Percentiles rank a stretch among this genome's conserved stretches.
phyloP scores from a whole-genome alignment of 1,140 invertebrate genomes.

The Triops longicaudatus region DNA sequence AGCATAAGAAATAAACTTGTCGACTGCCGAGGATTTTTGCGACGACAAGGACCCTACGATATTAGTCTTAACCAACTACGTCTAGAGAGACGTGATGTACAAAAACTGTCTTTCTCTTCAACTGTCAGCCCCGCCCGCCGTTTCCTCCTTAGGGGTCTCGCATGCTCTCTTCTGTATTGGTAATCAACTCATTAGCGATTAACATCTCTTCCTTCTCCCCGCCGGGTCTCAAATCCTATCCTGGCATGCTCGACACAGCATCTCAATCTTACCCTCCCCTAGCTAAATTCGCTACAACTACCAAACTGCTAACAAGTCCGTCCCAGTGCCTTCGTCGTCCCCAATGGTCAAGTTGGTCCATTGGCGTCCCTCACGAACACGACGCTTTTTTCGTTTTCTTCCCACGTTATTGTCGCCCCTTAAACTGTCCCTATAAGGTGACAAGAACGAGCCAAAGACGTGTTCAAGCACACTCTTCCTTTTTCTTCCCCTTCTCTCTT shows the following conservation, averaged over 20 bases:
- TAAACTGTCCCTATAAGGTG: conserved; percentile 11
- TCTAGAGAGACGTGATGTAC: neutral
- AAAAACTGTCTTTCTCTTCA: too few relatives aligned
- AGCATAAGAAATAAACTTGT: conserved; percentile 7
- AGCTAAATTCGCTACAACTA: neutral
- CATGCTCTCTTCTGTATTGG: neutral
- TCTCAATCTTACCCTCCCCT: neutral
- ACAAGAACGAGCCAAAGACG: conserved; percentile 14
- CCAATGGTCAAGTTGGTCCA: neutral
- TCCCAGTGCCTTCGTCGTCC: neutral
- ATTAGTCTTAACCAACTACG: neutral
- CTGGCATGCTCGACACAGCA: neutral
- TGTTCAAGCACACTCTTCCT: conserved; percentile 12
- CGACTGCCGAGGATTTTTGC: neutral
- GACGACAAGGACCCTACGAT: neutral
- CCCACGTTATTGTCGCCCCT: conserved; percentile 1
- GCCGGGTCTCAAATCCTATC: too few relatives aligned
- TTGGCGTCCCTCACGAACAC: conserved; percentile 5
- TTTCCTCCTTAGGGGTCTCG: neutral
- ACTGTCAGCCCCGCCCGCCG: neutral
- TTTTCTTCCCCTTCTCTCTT: neutral
- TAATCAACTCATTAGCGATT: conserved; percentile 15
- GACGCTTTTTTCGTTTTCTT: neutral
- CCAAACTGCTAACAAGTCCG: neutral
- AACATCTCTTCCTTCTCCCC: neutral